Conservation (phyloP, 2,888 invertebrate genomes). For the Zygothrica quintamaculata region DNA sequence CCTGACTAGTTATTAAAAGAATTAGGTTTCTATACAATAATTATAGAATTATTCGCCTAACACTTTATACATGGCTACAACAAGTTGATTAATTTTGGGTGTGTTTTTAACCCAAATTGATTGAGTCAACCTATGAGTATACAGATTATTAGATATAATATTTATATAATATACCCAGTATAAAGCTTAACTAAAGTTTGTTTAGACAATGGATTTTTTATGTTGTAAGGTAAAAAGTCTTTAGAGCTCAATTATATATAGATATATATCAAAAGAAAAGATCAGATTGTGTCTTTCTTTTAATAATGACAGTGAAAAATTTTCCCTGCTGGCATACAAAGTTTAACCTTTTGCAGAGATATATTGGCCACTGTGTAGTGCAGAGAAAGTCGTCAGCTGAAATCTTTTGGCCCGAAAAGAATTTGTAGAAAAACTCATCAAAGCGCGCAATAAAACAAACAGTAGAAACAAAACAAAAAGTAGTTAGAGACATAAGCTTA, state of each 20-base stretch:
- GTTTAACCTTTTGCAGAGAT: slow-evolving; percentile 17
- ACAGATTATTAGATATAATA: background rate
- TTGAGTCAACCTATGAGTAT: background rate
- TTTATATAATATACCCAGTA: too few species aligned
- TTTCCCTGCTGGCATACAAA: slow-evolving; percentile 30
- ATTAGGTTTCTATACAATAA: slow-evolving; percentile 30
- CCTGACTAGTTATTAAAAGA: slow-evolving; percentile 35
- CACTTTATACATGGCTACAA: slow-evolving; percentile 15
- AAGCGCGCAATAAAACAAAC: too few species aligned
- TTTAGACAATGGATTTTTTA: too few species aligned
- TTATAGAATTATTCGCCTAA: slow-evolving; percentile 31
- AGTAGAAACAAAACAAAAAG: too few species aligned
- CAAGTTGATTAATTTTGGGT: slow-evolving; percentile 20
- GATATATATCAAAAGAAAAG: background rate
- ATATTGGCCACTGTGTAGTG: slow-evolving; percentile 22
- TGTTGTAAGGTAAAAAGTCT: background rate
- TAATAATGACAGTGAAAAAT: slow-evolving; percentile 12
- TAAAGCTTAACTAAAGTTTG: too few species aligned
- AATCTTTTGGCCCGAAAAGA: slow-evolving; percentile 37
- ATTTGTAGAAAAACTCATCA: slow-evolving; percentile 67
- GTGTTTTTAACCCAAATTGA: slow-evolving; percentile 16
- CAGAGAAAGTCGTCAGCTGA: slow-evolving; percentile 61
- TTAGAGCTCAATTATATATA: background rate
- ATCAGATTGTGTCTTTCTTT: too few species aligned
- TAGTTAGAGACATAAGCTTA: slow-evolving; percentile 63